These are phyloP conservation scores for Neopelma chrysocephalum DNA, from an alignment of 2,797 vertebrate genomes.

Conservation along the genomic window DNA sequence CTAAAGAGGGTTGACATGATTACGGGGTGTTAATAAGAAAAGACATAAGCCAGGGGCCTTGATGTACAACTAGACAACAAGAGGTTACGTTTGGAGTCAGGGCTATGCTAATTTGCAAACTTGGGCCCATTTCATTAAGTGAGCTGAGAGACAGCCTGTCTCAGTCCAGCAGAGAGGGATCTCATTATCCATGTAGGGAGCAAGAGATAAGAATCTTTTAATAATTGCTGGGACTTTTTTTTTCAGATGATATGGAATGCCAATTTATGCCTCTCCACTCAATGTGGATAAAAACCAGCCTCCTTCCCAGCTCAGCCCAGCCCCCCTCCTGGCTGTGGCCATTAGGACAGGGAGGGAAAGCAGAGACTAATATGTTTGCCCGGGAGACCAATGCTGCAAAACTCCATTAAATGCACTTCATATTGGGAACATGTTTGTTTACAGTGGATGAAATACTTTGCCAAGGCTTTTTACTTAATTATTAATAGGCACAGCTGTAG, in stretches of 20 bases:
- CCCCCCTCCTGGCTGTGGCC: constrained; percentile 67
- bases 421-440: constrained; percentile 53
- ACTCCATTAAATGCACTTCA: constrained; percentile 57
- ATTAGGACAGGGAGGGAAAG: constrained; percentile 74
- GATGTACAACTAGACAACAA: constrained; percentile 83
- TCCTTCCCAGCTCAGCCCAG: constrained; percentile 65
- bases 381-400: constrained; percentile 58
- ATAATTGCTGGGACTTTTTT: constrained; percentile 82
- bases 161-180: constrained; percentile 82
- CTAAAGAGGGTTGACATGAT: constrained; percentile 74
- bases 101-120: constrained; percentile 82
- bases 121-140: constrained; percentile 81
- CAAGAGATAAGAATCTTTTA: constrained; percentile 86
- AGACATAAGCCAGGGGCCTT: constrained; percentile 81
- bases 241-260: constrained; percentile 82
- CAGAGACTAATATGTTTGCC: constrained; percentile 72
- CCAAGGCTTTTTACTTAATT: constrained; percentile 36
- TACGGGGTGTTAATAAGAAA: constrained; percentile 83
- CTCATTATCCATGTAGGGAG: constrained; percentile 84
- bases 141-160: constrained; percentile 82
- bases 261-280: constrained; percentile 78
- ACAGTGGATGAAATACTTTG: constrained; percentile 13
- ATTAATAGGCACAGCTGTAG: constrained; percentile 13
- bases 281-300: constrained; percentile 72
- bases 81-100: constrained; percentile 79